A percentile compares a stretch with the other conserved stretches of the same genome.
Conservation (phyloP, 2,888 invertebrate species). For the Trachelus stipa region DNA sequence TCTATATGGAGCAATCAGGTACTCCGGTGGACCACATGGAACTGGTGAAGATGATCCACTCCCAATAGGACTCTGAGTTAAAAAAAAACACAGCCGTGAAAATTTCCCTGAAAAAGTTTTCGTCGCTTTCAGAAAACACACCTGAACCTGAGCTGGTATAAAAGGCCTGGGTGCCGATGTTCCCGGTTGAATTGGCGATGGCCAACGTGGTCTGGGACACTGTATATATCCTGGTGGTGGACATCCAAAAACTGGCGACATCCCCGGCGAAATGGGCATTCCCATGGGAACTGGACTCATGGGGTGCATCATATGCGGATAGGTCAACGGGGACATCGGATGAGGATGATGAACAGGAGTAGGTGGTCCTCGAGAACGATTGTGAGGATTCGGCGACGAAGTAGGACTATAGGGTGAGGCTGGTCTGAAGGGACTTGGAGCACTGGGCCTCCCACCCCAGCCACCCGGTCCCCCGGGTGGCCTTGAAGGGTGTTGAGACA, state of each 20-base stretch:
- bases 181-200: slow-evolving; percentile 68
- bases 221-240: slow-evolving; percentile 69
- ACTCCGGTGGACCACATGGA: slow-evolving; percentile 60
- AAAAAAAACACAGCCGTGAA: slow-evolving; percentile 66
- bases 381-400: slow-evolving; percentile 1
- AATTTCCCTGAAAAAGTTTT: slow-evolving; percentile 68
- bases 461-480: slow-evolving; percentile 63
- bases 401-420: slow-evolving; percentile 80
- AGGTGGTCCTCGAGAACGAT: slow-evolving; percentile 37
- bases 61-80: slow-evolving; percentile 60
- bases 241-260: slow-evolving; percentile 68
- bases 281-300: slow-evolving; percentile 71
- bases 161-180: slow-evolving; percentile 67
- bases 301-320: slow-evolving; percentile 64
- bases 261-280: slow-evolving; percentile 76
- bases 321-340: slow-evolving; percentile 70
- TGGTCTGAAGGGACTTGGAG: slow-evolving; percentile 77
- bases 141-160: slow-evolving; percentile 68
- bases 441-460: slow-evolving; percentile 68
- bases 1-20: slow-evolving; percentile 66
- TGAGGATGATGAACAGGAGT: slow-evolving; percentile 43
- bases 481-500: slow-evolving; percentile 58
- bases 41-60: slow-evolving; percentile 50
- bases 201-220: slow-evolving; percentile 77
- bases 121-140: slow-evolving; percentile 41